Percentiles rank a stretch among this genome's conserved stretches.
Conservation (phyloP, 1,140 invertebrate species). For the Sycophila sp. region DNA sequence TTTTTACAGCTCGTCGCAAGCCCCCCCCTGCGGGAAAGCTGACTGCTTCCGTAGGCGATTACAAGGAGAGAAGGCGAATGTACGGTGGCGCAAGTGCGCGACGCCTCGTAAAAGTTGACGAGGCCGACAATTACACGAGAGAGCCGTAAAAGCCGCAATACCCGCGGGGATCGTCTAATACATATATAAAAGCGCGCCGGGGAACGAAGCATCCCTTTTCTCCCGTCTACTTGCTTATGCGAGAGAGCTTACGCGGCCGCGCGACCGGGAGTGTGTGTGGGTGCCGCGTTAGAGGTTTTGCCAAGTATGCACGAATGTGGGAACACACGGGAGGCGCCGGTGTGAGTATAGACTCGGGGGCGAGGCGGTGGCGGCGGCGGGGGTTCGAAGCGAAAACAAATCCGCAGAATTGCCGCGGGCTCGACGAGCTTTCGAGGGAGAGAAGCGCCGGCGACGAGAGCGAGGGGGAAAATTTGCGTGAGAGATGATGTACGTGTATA, state of each 20-base stretch:
- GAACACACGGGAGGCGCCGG: no score
- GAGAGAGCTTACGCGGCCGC: background rate
- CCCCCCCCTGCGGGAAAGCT: no score
- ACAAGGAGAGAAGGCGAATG: background rate
- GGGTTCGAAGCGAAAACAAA: background rate
- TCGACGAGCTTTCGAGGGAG: background rate
- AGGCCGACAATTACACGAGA: conserved; percentile 64
- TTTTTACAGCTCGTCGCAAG: conserved; percentile 1
- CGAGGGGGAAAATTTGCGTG: no score
- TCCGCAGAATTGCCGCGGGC: background rate
- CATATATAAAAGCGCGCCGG: background rate
- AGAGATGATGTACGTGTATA: no score
- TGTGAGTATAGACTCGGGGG: no score
- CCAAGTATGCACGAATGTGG: no score
- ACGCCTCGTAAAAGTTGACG: conserved; percentile 61
- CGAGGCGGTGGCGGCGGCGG: no score
- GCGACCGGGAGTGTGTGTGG: no score
- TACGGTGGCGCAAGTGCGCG: conserved; percentile 2
- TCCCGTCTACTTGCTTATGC: background rate
- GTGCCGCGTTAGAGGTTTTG: no score
- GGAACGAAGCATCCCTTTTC: background rate
- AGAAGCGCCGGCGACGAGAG: background rate
- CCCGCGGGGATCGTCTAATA: conserved; percentile 43
- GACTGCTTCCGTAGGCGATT: no score
- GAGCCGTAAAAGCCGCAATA: conserved; percentile 61